Percentiles rank a stretch among this genome's conserved stretches.
Evolutionary conservation across 2,113 vertebrate genomes (phyloP).

Genomic region (Mellivora capensis): DNA sequence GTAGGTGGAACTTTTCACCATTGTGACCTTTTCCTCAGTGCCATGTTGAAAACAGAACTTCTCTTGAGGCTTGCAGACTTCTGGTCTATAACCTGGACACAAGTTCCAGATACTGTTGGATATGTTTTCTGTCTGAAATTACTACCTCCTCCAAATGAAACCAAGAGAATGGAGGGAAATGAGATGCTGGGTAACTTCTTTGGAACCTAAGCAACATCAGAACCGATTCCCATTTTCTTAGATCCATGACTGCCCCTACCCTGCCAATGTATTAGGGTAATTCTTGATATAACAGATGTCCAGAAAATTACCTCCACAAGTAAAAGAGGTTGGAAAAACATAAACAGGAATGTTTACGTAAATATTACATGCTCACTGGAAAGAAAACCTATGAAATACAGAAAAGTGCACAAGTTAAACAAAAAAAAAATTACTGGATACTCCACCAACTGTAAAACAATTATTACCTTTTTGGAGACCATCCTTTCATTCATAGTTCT

Average conservation of each 20-base stretch:
- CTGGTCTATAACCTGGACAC: not conserved
- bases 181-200: not conserved
- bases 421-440: not conserved
- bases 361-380: not conserved
- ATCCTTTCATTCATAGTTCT: not conserved
- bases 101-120: constrained; percentile 4
- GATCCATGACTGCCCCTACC: not conserved
- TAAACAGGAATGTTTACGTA: not conserved
- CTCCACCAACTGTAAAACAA: not conserved
- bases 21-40: not conserved
- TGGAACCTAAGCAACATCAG: not conserved
- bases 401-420: not conserved
- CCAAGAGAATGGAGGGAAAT: not conserved
- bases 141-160: not conserved
- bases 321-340: not conserved
- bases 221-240: not conserved
- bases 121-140: not conserved
- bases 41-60: not conserved
- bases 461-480: not conserved
- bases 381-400: not conserved
- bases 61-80: not conserved
- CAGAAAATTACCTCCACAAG: not conserved
- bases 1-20: not conserved
- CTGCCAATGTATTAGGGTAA: not conserved
- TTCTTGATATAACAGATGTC: not conserved